phyloP scores from a whole-genome alignment of 2,888 invertebrate genomes.

The Cryptophagus acutangulus region DNA sequence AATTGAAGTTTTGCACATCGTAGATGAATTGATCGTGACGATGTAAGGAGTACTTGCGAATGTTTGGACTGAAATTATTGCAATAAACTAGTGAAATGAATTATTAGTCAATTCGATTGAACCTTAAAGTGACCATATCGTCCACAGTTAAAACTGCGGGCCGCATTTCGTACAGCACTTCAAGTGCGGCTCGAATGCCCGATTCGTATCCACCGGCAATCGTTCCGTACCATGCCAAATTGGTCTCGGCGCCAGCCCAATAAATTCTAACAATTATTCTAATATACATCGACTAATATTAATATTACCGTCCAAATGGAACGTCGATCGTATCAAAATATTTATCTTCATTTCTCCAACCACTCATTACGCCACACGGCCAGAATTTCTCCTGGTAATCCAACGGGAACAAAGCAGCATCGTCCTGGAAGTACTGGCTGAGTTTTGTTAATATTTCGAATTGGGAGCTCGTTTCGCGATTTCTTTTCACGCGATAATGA shows the following conservation, averaged over 20 bases:
- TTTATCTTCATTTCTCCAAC: slow-evolving; percentile 10
- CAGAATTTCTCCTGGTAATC: slow-evolving; percentile 31
- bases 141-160: slow-evolving; percentile 29
- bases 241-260: slow-evolving; percentile 39
- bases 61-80: too few species aligned
- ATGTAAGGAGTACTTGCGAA: too few species aligned
- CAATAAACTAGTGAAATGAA: too few species aligned
- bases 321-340: background rate
- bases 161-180: slow-evolving; percentile 34
- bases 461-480: too few species aligned
- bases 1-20: too few species aligned
- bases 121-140: slow-evolving; percentile 24
- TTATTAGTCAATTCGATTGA: too few species aligned
- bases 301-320: background rate
- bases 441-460: slow-evolving; percentile 26
- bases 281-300: too few species aligned
- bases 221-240: slow-evolving; percentile 36
- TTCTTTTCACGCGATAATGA: too few species aligned
- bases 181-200: slow-evolving; percentile 34
- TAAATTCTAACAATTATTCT: slow-evolving; percentile 29
- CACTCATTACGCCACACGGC: slow-evolving; percentile 18
- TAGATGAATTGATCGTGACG: too few species aligned
- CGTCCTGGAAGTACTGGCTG: slow-evolving; percentile 30
- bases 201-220: slow-evolving; percentile 36
- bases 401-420: too few species aligned